Conservation (phyloP, 2,113 vertebrate species). For the Rhineura floridana region DNA sequence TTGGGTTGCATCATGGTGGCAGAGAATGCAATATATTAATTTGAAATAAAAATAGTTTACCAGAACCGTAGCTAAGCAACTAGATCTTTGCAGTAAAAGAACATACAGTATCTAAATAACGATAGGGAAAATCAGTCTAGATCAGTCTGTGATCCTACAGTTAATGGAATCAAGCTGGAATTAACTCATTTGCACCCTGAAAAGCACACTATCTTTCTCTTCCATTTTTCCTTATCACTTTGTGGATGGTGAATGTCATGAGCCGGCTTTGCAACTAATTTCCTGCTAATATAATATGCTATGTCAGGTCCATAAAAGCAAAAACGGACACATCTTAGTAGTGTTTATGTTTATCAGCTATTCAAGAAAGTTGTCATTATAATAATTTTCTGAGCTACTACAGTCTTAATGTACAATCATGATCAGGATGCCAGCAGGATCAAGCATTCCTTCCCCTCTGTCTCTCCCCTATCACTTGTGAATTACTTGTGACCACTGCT, state of each 20-base stretch:
- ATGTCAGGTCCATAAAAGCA: background rate
- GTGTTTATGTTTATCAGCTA: background rate
- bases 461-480: background rate
- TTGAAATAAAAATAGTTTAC: constrained; percentile 16
- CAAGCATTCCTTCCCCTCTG: background rate
- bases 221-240: background rate
- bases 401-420: background rate
- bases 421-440: background rate
- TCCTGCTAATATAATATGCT: background rate
- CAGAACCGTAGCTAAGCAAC: background rate
- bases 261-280: background rate
- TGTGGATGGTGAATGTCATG: background rate
- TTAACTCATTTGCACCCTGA: background rate
- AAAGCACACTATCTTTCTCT: background rate
- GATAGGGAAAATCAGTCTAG: background rate
- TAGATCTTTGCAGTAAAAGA: background rate
- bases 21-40: background rate
- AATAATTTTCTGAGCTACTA: background rate
- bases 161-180: background rate
- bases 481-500: background rate
- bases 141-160: background rate
- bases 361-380: background rate
- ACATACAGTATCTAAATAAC: background rate
- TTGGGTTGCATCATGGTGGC: background rate
- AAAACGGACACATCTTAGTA: background rate